Percentiles rank a stretch among this genome's conserved stretches.
phyloP scores from a whole-genome alignment of 2,797 vertebrate species.

The Myotis findleyi region DNA sequence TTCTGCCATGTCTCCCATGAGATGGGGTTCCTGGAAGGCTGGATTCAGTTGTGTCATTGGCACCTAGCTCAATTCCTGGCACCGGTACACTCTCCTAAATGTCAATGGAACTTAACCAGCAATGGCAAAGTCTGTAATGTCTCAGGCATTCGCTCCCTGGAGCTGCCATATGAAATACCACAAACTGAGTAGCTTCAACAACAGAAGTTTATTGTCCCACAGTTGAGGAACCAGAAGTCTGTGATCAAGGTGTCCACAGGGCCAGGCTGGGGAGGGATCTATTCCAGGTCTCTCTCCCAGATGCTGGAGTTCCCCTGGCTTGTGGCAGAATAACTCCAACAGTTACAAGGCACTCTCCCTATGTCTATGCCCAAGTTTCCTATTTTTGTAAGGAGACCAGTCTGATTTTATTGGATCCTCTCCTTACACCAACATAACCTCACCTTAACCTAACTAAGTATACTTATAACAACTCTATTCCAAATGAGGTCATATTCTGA shows the following conservation, averaged over 20 bases:
- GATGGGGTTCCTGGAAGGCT: background rate
- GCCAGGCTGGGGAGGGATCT: background rate
- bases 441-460: background rate
- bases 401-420: background rate
- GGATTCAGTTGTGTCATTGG: background rate
- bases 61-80: background rate
- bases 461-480: background rate
- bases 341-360: background rate
- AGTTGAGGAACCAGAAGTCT: background rate
- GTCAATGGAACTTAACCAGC: background rate
- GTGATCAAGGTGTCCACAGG: too few species aligned
- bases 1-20: background rate
- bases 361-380: background rate
- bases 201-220: background rate
- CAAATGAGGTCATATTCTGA: background rate
- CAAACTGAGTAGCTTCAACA: background rate
- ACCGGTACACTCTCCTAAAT: background rate
- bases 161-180: background rate
- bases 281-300: background rate
- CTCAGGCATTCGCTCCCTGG: background rate
- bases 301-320: background rate
- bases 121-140: fast-evolving
- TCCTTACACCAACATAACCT: background rate
- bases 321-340: background rate
- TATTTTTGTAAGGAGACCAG: background rate